Evolutionary conservation across 1,140 invertebrate genomes (phyloP).

Genomic region (Drosophila asahinai): DNA sequence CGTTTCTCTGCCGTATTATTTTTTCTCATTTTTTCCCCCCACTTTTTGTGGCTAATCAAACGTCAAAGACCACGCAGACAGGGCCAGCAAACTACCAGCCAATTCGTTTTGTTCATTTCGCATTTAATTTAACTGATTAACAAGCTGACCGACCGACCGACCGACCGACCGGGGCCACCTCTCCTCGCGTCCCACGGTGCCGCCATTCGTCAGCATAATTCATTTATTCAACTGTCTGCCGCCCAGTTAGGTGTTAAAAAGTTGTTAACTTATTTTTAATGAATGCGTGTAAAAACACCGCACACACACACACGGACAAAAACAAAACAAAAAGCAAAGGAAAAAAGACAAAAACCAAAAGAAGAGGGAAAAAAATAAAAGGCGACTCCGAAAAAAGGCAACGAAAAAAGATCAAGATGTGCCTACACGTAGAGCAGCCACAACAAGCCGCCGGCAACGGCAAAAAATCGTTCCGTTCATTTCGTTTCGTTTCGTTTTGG

Average conservation of each 20-base stretch:
- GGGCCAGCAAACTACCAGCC: constrained; percentile 53
- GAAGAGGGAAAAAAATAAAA: constrained; percentile 21
- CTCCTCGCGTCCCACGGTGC: constrained; percentile 14
- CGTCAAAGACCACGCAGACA: constrained; percentile 64
- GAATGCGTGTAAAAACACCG: constrained; percentile 76
- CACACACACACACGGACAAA: constrained; percentile 7
- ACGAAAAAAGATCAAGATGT: constrained; percentile 77
- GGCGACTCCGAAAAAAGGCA: constrained; percentile 11
- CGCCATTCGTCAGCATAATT: constrained; percentile 81
- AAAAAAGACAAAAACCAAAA: constrained; percentile 25
- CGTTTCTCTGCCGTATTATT: background rate
- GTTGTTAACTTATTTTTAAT: constrained; percentile 85
- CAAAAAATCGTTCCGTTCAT: constrained; percentile 50
- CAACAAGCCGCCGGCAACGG: constrained; percentile 57
- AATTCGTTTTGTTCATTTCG: constrained; percentile 83
- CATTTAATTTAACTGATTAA: constrained; percentile 84
- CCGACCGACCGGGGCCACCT: background rate
- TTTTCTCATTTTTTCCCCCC: background rate
- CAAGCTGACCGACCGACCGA: constrained; percentile 48
- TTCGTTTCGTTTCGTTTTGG: constrained; percentile 53
- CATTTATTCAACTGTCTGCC: constrained; percentile 84
- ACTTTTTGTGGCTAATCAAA: constrained; percentile 61
- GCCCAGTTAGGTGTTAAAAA: constrained; percentile 84
- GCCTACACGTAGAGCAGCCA: constrained; percentile 73
- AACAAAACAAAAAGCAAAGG: background rate